A percentile compares a stretch with the other conserved stretches of the same genome.
phyloP scores from a whole-genome alignment of 2,113 vertebrate species.

The Propithecus coquereli region DNA sequence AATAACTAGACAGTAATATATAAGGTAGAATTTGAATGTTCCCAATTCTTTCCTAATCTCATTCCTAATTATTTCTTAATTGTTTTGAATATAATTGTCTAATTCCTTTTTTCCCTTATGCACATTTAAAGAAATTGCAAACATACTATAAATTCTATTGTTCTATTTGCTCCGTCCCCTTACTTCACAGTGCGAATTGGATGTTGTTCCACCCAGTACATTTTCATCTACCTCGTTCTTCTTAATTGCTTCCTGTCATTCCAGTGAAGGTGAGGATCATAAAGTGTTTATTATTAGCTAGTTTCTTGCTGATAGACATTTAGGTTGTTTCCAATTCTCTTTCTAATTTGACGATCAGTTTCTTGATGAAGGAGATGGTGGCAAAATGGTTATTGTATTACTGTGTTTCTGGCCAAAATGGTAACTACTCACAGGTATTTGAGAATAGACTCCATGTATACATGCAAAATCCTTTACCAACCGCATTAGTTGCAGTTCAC shows the following conservation, averaged over 20 bases:
- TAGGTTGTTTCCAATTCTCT: slow-evolving; percentile 34
- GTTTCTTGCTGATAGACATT: slow-evolving; percentile 15
- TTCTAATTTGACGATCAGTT: background rate
- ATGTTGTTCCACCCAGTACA: background rate
- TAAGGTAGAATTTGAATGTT: background rate
- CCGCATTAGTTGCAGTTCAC: background rate
- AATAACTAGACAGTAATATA: background rate
- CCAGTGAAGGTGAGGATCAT: background rate
- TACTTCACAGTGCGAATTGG: background rate
- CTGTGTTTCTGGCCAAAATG: background rate
- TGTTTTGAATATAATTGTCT: background rate
- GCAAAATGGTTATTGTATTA: background rate
- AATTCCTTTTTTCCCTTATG: background rate
- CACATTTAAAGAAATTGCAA: background rate
- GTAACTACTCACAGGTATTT: background rate
- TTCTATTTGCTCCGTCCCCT: background rate
- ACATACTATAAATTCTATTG: background rate
- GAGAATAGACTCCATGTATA: background rate
- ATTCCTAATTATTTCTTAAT: background rate
- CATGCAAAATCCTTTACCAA: background rate
- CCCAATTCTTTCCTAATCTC: background rate
- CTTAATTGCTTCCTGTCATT: background rate
- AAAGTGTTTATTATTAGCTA: background rate
- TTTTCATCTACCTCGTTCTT: background rate
- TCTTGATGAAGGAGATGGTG: background rate